A percentile compares a stretch with the other conserved stretches of the same genome.
Conservation (phyloP, 2,797 vertebrate species). For the Syncerus caffer region DNA sequence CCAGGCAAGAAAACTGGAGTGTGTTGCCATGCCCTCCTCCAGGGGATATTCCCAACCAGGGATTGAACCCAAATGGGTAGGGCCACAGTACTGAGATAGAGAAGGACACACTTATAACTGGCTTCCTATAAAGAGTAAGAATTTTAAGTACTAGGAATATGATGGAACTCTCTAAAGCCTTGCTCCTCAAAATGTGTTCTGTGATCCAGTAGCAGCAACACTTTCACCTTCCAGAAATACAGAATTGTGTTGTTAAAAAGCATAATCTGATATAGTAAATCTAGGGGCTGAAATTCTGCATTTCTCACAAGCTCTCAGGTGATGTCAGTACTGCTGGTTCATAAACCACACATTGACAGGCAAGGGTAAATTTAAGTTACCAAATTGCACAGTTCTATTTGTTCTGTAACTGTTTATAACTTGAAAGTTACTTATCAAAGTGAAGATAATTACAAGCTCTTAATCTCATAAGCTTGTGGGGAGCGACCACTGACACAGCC, state of each 20-base stretch:
- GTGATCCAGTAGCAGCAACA: background rate
- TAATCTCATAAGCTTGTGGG: background rate
- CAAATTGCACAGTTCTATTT: background rate
- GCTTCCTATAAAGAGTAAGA: background rate
- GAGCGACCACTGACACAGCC: background rate
- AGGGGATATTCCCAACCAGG: background rate
- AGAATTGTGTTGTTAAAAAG: background rate
- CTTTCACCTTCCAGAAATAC: background rate
- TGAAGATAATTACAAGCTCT: background rate
- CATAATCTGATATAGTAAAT: background rate
- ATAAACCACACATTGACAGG: background rate
- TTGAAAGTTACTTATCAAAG: background rate
- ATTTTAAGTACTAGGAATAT: background rate
- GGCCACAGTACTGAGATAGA: background rate
- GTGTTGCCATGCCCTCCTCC: background rate
- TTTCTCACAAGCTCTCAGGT: background rate
- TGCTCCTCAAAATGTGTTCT: background rate
- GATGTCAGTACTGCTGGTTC: background rate
- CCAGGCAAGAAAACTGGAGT: background rate
- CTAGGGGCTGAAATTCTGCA: background rate
- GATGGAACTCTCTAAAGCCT: background rate
- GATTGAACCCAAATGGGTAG: background rate
- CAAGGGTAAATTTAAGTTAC: background rate
- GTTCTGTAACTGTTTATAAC: background rate
- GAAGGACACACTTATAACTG: background rate